Conservation (phyloP, 2,113 vertebrate species). For the Hoplias malabaricus region DNA sequence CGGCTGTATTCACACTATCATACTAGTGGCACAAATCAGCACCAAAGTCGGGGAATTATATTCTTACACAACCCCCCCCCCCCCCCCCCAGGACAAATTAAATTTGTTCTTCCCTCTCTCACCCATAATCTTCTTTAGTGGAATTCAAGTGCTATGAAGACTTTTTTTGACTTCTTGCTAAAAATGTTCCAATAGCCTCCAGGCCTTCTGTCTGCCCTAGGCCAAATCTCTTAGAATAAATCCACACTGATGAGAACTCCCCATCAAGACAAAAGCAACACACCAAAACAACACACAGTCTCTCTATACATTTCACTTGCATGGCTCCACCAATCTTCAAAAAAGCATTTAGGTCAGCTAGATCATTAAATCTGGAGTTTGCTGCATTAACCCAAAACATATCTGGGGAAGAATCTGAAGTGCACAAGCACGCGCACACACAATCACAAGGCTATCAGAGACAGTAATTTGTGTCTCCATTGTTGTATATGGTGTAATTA, state of each 20-base stretch:
- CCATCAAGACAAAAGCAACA: slow-evolving; percentile 33
- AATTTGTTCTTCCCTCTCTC: slow-evolving; percentile 75
- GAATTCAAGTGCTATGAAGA: slow-evolving; percentile 74
- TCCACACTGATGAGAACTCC: slow-evolving; percentile 72
- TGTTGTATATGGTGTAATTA: no score
- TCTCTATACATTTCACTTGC: slow-evolving; percentile 64
- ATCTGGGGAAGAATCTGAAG: neutral
- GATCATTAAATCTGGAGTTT: slow-evolving; percentile 58
- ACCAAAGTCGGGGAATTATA: slow-evolving; percentile 68
- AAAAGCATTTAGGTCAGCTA: slow-evolving; percentile 87
- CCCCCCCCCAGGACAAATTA: slow-evolving; percentile 75
- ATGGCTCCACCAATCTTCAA: slow-evolving; percentile 83
- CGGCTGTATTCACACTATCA: slow-evolving; percentile 39
- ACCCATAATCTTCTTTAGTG: slow-evolving; percentile 85
- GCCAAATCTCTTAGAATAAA: slow-evolving; percentile 77
- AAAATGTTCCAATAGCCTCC: slow-evolving; percentile 66
- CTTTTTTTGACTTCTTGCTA: slow-evolving; percentile 70
- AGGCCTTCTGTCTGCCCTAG: slow-evolving; percentile 67
- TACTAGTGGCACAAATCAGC: slow-evolving; percentile 42
- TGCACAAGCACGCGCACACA: no score
- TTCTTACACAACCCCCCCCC: slow-evolving; percentile 69
- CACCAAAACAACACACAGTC: slow-evolving; percentile 30
- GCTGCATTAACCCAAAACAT: neutral
- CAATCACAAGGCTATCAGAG: no score
- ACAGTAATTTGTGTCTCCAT: no score